Evolutionary conservation across 2,113 vertebrate genomes (phyloP), one percentile per base, ranked within the genome.

Genomic region (Ceyx cyanopectus): DNA sequence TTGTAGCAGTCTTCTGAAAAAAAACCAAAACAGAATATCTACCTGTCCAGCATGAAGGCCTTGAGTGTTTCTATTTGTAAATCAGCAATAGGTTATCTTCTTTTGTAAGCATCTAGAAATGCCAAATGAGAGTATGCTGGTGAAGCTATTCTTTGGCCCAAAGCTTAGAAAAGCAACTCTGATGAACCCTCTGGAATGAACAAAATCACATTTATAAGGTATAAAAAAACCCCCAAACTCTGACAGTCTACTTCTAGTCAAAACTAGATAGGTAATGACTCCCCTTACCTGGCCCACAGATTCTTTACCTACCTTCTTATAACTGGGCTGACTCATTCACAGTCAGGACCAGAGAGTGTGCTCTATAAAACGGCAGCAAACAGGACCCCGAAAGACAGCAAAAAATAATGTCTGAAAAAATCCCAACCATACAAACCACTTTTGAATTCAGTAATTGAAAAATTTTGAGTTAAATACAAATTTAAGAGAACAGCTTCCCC

Each of bases 251-350:
- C 68, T 83, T 91, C 46, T 89, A 57, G 46, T 32, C 81, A 80
- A 77, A 89, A 77, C 19, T 91, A 34, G 37, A 41, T 67, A n/a
- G 13, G 54, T 78, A 73, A 80, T 22, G 20, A 37, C 26, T 85
- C 68, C 81, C n/a, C 65, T 85, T 57, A 65, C 24, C 40, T 80
- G 74, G 51, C 80, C 51, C 50, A 70, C 62, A 90, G 54, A 32
- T 60, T 89, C 61, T 79, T 76, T 68, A 57, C 81, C 66, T 93
- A 80, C 53, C 5, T 94, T 67, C 85, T 85, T 79, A 13, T 62
- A 85, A 41, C 67, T 46, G 32, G 26, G 21, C 67, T 96, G 95
- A 94, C 81, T 95, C 83, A 92, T 61, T 32, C 22, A 7, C 6
- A 41, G 53, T 48, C 76, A 79, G 51, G 32, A 57, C 40, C 62